Evolutionary conservation across 1,140 invertebrate species (phyloP).

Genomic region (Zaprionus davidi): DNA sequence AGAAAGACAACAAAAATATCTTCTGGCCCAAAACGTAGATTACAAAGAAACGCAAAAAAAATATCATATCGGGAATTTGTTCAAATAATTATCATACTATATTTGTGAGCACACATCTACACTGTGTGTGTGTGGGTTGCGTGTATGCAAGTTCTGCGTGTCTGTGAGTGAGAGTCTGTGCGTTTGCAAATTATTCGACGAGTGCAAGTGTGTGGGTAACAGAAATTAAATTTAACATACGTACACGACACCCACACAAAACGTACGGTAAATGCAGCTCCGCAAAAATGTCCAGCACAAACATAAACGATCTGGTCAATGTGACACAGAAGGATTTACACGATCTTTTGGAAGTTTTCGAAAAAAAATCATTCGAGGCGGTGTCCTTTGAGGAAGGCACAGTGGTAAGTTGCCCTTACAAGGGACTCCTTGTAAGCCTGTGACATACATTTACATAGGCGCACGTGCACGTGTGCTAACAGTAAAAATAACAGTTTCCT

Average conservation of each 20-base stretch:
- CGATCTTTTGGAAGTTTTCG: constrained; percentile 81
- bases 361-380: constrained; percentile 82
- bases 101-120: constrained; percentile 33
- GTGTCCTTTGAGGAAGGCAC: constrained; percentile 78
- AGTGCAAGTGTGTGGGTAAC: constrained; percentile 38
- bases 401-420: constrained; percentile 60
- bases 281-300: constrained; percentile 75
- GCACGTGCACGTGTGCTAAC: constrained; percentile 67
- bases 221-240: constrained; percentile 46
- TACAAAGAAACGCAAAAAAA: constrained; percentile 21
- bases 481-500: constrained; percentile 32
- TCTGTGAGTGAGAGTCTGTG: constrained; percentile 18
- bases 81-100: constrained; percentile 43
- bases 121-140: constrained; percentile 9
- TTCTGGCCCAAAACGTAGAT: constrained; percentile 18
- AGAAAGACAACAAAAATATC: constrained; percentile 38
- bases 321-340: constrained; percentile 81
- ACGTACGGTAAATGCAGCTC: constrained; percentile 79
- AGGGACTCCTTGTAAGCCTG: constrained; percentile 1
- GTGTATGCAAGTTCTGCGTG: constrained; percentile 5
- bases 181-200: constrained; percentile 28
- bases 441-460: constrained; percentile 59
- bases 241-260: constrained; percentile 42
- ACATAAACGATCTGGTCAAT: constrained; percentile 69
- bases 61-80: constrained; percentile 30